Percentiles rank a stretch among this genome's conserved stretches.
Evolutionary conservation across 2,113 vertebrate species (phyloP).

Genomic region (Indri indri): DNA sequence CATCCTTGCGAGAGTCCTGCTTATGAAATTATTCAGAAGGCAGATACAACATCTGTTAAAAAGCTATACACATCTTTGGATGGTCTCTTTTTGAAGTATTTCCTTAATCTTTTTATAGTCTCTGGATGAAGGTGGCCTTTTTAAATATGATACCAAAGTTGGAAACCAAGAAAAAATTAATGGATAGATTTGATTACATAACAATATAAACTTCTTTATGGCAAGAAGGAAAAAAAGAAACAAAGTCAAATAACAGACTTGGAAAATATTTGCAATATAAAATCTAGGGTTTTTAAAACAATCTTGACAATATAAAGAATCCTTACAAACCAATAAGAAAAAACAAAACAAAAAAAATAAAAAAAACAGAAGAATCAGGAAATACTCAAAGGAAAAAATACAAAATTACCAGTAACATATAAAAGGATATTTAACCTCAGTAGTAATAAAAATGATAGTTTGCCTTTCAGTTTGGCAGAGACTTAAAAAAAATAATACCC

Average conservation of each 20-base stretch:
- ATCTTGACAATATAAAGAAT: neutral
- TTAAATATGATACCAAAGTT: neutral
- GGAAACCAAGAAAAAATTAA: neutral
- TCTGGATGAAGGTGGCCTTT: neutral
- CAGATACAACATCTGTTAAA: neutral
- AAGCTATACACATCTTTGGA: neutral
- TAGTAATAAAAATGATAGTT: neutral
- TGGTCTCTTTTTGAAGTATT: neutral
- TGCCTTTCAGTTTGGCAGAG: neutral
- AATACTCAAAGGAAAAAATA: neutral
- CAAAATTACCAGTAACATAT: neutral
- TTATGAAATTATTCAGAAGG: neutral
- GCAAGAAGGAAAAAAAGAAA: neutral
- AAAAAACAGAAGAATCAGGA: slow-evolving; percentile 18
- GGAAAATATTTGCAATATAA: neutral
- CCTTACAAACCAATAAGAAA: neutral
- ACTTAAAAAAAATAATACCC: neutral
- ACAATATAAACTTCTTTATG: neutral
- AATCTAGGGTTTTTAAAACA: neutral
- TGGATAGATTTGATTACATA: neutral
- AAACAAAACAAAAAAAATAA: neutral
- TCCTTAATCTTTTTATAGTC: neutral
- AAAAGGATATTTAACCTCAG: slow-evolving; percentile 21
- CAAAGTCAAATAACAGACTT: neutral
- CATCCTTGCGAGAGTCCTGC: neutral